These are phyloP conservation scores for Galleria mellonella DNA, from an alignment of 1,140 invertebrate species.

Conservation along the genomic window DNA sequence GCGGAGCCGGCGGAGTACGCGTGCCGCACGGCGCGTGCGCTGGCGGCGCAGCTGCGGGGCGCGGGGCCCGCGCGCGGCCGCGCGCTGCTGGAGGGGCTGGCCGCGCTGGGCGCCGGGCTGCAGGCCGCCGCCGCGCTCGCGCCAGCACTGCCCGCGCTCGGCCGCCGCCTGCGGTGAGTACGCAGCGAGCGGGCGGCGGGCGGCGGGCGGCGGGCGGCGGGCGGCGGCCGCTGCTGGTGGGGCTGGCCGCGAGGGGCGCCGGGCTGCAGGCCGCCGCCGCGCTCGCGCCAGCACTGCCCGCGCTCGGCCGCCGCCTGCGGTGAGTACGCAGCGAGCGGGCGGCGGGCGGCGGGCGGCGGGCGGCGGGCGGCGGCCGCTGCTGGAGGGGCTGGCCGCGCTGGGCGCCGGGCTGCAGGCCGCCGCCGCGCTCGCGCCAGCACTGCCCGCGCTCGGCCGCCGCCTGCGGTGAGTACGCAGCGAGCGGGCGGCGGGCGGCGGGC, in stretches of 20 bases:
- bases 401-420: no score
- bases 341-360: constrained; percentile 14
- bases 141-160: constrained; percentile 68
- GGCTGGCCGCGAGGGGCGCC: constrained; percentile 80
- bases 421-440: no score
- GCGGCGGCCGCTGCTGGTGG: constrained; percentile 34
- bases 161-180: no score
- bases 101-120: constrained; percentile 69
- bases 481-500: no score
- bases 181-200: no score
- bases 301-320: no score
- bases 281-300: constrained; percentile 73
- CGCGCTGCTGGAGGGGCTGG: constrained; percentile 2
- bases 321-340: constrained; percentile 15
- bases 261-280: constrained; percentile 76
- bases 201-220: not conserved
- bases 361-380: no score
- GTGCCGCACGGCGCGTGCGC: constrained; percentile 28
- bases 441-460: no score
- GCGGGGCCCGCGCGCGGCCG: constrained; percentile 4
- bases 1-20: constrained; percentile 35
- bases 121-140: constrained; percentile 32
- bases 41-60: constrained; percentile 23
- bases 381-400: no score
- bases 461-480: no score